Conservation (phyloP, 2,888 invertebrate species). For the Eristalis intricaria region DNA sequence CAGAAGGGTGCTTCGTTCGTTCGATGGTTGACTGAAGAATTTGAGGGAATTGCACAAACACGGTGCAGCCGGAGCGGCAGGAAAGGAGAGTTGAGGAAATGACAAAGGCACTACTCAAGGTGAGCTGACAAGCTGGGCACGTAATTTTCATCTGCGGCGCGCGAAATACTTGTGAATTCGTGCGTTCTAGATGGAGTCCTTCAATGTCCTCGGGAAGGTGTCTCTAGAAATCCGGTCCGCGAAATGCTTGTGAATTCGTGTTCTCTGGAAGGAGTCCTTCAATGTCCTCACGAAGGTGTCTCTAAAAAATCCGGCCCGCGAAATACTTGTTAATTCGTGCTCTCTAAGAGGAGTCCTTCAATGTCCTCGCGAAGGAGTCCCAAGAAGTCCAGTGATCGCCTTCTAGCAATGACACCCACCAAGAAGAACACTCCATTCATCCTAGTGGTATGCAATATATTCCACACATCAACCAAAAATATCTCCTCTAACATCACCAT, state of each 20-base stretch:
- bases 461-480: background rate
- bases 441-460: constrained; percentile 44
- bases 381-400: too few species aligned
- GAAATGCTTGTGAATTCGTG: too few species aligned
- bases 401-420: background rate
- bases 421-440: background rate
- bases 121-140: background rate
- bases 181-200: too few species aligned
- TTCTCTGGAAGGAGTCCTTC: too few species aligned
- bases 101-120: background rate
- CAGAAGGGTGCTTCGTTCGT: background rate
- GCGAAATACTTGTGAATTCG: too few species aligned
- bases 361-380: too few species aligned
- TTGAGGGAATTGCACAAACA: background rate
- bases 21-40: background rate
- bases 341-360: too few species aligned
- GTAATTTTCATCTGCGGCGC: background rate
- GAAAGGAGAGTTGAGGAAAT: background rate
- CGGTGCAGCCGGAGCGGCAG: background rate
- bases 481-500: background rate
- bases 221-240: too few species aligned
- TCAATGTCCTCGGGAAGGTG: too few species aligned
- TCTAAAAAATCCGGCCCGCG: too few species aligned
- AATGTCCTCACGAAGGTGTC: too few species aligned
- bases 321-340: too few species aligned